Percentiles rank a stretch among this genome's conserved stretches.
Evolutionary conservation across 30 jellyfish, hydroid and myxozoan genomes (phyloP).

Genomic region (Hydractinia echinata): DNA sequence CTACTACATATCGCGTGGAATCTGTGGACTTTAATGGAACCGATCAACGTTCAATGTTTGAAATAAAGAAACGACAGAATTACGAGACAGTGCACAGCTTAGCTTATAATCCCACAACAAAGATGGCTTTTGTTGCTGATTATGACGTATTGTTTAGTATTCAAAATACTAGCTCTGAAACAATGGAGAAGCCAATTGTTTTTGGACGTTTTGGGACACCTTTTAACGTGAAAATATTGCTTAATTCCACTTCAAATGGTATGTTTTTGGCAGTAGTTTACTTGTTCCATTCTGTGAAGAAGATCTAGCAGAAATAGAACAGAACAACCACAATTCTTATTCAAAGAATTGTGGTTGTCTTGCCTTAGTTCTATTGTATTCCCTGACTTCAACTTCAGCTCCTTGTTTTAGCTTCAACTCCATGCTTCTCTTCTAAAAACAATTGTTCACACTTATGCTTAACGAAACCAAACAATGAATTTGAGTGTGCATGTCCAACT

Average conservation of each 20-base stretch:
- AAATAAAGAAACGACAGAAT: background rate
- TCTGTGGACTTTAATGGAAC: constrained; percentile 59
- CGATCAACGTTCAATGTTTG: constrained; percentile 23
- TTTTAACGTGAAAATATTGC: too few relatives aligned
- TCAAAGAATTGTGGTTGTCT: background rate
- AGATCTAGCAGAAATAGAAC: background rate
- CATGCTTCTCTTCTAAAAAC: constrained; percentile 37
- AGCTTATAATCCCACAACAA: background rate
- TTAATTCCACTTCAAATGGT: too few relatives aligned
- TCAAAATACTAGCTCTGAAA: background rate
- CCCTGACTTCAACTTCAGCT: too few relatives aligned
- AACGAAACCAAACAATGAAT: constrained; percentile 7
- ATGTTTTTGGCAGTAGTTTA: background rate
- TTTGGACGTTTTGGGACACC: too few relatives aligned
- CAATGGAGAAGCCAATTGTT: background rate
- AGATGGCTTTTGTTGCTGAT: background rate
- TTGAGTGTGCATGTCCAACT: constrained; percentile 72
- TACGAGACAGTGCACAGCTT: background rate
- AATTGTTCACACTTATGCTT: constrained; percentile 74
- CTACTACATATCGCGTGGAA: constrained; percentile 43
- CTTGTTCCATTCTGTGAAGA: background rate
- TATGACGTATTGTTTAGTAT: background rate
- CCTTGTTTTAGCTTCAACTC: constrained; percentile 47
- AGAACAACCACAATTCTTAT: background rate
- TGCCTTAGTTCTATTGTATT: too few relatives aligned